Percentiles rank a stretch among this genome's conserved stretches.
phyloP scores from a whole-genome alignment of 2,113 vertebrate genomes.

The Pomatorhinus ruficollis region DNA sequence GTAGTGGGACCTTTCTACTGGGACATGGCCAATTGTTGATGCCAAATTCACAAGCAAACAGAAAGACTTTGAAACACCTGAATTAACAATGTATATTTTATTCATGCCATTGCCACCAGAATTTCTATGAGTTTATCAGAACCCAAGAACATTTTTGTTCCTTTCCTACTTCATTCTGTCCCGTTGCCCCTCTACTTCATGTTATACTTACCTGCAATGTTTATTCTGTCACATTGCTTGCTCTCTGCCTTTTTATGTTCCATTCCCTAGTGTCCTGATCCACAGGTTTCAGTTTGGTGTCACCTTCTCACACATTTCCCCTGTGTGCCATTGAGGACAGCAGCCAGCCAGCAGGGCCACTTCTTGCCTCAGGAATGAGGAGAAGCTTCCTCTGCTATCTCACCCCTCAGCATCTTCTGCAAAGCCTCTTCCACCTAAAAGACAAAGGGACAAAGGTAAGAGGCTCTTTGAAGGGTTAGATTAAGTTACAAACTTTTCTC shows the following conservation, averaged over 20 bases:
- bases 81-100: not conserved
- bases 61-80: not conserved
- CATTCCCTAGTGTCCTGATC: not conserved
- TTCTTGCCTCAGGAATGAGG: not conserved
- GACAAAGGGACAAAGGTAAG: not conserved
- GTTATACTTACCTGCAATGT: not conserved
- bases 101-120: not conserved
- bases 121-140: not conserved
- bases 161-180: not conserved
- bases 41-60: not conserved
- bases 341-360: not conserved
- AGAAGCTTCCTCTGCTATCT: not conserved
- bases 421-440: not conserved
- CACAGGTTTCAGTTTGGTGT: rapidly evolving
- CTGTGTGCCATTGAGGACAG: not conserved
- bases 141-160: not conserved
- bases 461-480: not conserved
- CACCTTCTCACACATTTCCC: not conserved
- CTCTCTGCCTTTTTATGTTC: not conserved
- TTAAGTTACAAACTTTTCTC: not conserved
- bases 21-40: not conserved
- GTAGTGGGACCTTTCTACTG: not conserved
- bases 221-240: not conserved
- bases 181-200: not conserved
- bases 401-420: not conserved